Conservation (phyloP, 2,888 invertebrate genomes). For the Poecilobothrus nobilitatus region DNA sequence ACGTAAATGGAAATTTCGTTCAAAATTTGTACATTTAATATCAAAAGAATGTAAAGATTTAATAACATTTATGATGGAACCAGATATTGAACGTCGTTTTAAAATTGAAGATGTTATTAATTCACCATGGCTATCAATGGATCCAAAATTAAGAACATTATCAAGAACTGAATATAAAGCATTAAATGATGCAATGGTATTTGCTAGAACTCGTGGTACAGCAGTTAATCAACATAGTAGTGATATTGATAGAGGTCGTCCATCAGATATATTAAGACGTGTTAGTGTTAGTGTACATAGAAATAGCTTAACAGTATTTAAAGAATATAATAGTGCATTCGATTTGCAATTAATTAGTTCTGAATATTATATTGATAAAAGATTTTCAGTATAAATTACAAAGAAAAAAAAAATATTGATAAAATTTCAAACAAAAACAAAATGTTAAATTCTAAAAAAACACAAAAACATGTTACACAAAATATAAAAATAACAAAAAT, state of each 20-base stretch:
- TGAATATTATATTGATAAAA: too few species aligned
- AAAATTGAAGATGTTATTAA: constrained; percentile 48
- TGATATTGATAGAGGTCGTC: too few species aligned
- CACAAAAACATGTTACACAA: too few species aligned
- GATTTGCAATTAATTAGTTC: too few species aligned
- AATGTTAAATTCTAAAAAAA: too few species aligned
- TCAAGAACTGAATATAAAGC: constrained; percentile 14
- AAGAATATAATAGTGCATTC: too few species aligned
- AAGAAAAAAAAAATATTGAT: too few species aligned
- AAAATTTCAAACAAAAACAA: too few species aligned
- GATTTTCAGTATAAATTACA: too few species aligned
- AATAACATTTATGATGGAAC: constrained; percentile 58
- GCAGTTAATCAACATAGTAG: too few species aligned
- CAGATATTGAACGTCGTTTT: constrained; percentile 54
- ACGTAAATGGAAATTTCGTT: constrained; percentile 60
- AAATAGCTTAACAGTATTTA: too few species aligned
- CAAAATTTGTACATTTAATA: constrained; percentile 51
- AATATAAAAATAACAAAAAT: too few species aligned
- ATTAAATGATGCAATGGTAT: constrained; percentile 13
- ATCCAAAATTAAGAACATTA: constrained; percentile 45
- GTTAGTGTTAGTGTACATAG: constrained; percentile 33
- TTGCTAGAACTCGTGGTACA: constrained; percentile 33
- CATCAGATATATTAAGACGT: constrained; percentile 17
- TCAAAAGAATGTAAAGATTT: constrained; percentile 56
- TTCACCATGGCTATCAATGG: constrained; percentile 60